Evolutionary conservation across 2,797 vertebrate species (phyloP).

Genomic region (Cottoperca gobio): DNA sequence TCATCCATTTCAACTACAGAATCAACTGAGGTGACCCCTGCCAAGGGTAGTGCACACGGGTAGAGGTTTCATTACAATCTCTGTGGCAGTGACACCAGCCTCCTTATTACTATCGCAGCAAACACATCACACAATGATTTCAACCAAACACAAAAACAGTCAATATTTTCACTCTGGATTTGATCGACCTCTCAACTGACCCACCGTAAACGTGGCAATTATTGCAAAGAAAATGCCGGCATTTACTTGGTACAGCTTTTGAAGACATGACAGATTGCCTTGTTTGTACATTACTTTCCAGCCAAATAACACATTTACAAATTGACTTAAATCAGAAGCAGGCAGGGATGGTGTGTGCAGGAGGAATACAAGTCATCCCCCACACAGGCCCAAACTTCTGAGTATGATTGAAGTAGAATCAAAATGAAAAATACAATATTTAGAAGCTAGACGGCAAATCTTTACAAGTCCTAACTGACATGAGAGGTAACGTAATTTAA

Average conservation of each 20-base stretch:
- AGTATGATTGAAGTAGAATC: background rate
- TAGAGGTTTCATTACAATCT: slow-evolving; percentile 42
- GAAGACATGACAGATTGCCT: background rate
- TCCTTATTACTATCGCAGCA: slow-evolving; percentile 24
- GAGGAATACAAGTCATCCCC: background rate
- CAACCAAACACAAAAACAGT: slow-evolving; percentile 8
- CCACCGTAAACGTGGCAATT: slow-evolving; percentile 19
- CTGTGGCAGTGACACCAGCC: slow-evolving; percentile 12
- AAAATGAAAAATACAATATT: slow-evolving; percentile 13
- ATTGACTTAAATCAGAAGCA: slow-evolving; percentile 3
- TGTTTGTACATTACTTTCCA: background rate
- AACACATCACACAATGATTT: slow-evolving; percentile 19
- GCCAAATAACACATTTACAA: slow-evolving; percentile 2
- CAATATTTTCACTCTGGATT: slow-evolving; percentile 27
- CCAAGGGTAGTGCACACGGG: slow-evolving; percentile 29
- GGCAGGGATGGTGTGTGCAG: background rate
- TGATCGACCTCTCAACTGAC: slow-evolving; percentile 22
- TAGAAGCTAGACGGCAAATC: background rate
- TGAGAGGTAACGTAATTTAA: background rate
- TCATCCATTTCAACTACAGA: slow-evolving; percentile 52
- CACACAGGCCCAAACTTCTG: background rate
- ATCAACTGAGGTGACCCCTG: slow-evolving; percentile 45
- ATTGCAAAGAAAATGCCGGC: slow-evolving; percentile 9
- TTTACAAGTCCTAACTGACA: slow-evolving; percentile 5
- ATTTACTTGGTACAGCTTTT: background rate